Conservation (phyloP, 2,113 vertebrate species). For the Carassius carassius region DNA sequence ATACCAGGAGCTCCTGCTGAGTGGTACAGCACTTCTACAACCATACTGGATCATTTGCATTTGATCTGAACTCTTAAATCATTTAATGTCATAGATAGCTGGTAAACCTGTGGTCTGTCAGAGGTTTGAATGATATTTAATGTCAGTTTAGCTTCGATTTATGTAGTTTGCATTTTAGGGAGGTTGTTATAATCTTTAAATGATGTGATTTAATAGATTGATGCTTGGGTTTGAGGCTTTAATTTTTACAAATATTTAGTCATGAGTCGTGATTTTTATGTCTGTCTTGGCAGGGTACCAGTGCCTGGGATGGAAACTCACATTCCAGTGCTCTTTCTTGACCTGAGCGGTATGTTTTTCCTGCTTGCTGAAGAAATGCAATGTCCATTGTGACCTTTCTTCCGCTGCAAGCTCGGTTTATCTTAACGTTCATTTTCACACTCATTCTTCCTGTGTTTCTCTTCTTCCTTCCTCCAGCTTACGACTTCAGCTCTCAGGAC, state of each 20-base stretch:
- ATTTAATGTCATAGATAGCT: background rate
- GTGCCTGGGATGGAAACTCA: slow-evolving; percentile 96
- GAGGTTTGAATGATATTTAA: background rate
- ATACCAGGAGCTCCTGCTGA: slow-evolving; percentile 95
- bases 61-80: background rate
- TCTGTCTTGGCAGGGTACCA: slow-evolving; percentile 83
- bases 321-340: slow-evolving; percentile 96
- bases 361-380: background rate
- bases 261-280: slow-evolving; percentile 6
- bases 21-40: slow-evolving; percentile 75
- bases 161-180: background rate
- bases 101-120: background rate
- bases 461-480: slow-evolving; percentile 71
- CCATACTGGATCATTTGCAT: background rate
- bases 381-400: background rate
- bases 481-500: slow-evolving; percentile 95
- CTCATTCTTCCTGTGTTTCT: background rate
- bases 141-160: background rate
- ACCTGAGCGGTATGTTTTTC: slow-evolving; percentile 85
- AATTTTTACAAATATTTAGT: background rate
- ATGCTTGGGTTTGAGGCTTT: background rate
- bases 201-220: background rate
- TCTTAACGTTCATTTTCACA: background rate
- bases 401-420: background rate
- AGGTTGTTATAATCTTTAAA: background rate